Evolutionary conservation across 1,140 invertebrate genomes (phyloP), one percentile per base, ranked within the genome.

Genomic region (Hyles vespertilio): DNA sequence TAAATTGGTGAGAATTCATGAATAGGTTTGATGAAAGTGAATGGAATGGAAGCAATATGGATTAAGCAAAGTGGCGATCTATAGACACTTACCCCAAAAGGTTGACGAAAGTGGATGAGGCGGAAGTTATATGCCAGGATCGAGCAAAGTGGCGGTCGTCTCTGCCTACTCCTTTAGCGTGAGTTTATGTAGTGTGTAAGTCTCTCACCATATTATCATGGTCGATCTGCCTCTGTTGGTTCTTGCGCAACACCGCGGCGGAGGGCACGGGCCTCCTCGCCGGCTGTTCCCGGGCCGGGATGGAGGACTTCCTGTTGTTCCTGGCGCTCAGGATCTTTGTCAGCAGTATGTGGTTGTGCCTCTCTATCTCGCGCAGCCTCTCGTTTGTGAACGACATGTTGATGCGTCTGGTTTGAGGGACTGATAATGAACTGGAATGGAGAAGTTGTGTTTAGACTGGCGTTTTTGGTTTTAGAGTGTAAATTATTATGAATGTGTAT

Each of bases 381-480:
- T 89, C 87, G 58, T 90, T 89, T 0, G 87, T 79, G 54, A 90
- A 90, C 0, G 89, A 89, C 89, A 89, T 90, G 63, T 90, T 90
- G 22, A 89, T 75, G 3, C 85, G 72, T 3, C 81, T 67, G 2
- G 78, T 79, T 47, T 69, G 60, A 5, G 73, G 70, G 5, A 78
- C 65, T 45, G 79, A 83, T 51, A 81, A 48, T 40, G 83, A 88
- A 1, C 84, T 87, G 72, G 3, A 79, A 75, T 43, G 22, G 22
- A 22, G 22, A 22, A 22, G 22, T 22, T 22, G 22, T 22, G 22
- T 22, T 22, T 22, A 22, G 22, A 22, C 22, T 22, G 22, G 22
- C 22, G 2, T 22, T 22, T 22, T 22, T 22, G 22, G 22, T 22
- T 22, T 22, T 22, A 22, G 22, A 22, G 22, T 22, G 22, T 22